Evolutionary conservation across 2,797 vertebrate genomes (phyloP).

Genomic region (Pseudochirops cupreus): DNA sequence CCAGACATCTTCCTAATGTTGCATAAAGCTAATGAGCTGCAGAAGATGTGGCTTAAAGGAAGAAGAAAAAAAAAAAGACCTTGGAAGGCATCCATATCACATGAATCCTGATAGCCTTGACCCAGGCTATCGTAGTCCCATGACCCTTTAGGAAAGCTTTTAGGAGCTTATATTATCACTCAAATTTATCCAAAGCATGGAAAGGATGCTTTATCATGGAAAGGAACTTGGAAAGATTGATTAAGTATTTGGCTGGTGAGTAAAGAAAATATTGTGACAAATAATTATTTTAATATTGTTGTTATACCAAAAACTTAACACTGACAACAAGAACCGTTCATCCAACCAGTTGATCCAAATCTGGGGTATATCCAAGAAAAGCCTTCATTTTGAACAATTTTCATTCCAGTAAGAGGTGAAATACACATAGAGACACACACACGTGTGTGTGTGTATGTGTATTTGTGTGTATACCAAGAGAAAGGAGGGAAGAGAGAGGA

Average conservation of each 20-base stretch:
- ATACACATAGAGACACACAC: neutral
- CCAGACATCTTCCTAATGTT: neutral
- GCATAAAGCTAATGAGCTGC: constrained; percentile 33
- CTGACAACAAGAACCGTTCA: neutral
- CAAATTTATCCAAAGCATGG: neutral
- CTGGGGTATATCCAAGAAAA: neutral
- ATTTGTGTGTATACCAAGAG: too few species aligned
- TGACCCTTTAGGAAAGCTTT: neutral
- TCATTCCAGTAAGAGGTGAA: neutral
- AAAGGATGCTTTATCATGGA: neutral
- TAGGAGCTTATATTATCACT: constrained; percentile 24
- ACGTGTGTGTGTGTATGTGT: too few species aligned
- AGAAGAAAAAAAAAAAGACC: neutral
- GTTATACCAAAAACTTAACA: neutral
- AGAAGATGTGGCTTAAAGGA: neutral
- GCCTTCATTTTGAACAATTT: neutral
- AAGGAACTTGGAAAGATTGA: neutral
- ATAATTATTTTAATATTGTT: neutral
- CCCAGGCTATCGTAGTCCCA: neutral
- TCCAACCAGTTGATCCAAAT: neutral
- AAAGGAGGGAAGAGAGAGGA: neutral
- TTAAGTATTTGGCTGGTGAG: neutral
- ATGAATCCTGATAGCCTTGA: constrained; percentile 18
- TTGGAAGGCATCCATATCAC: constrained; percentile 42
- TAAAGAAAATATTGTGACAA: neutral